These are phyloP conservation scores for Catharus minimus DNA, from an alignment of 2,113 vertebrate species.

Conservation along the genomic window DNA sequence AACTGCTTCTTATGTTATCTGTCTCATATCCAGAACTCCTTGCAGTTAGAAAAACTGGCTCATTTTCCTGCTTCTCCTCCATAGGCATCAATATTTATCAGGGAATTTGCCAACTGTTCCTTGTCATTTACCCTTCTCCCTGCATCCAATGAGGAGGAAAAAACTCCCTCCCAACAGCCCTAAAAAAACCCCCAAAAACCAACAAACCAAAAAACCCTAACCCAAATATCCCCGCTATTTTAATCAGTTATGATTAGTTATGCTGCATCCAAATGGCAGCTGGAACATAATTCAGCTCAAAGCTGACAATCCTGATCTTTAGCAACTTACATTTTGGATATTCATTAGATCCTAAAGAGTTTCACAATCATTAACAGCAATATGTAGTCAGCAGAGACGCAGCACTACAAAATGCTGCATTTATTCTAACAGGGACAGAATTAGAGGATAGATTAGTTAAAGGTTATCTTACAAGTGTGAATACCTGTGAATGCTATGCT, in stretches of 20 bases:
- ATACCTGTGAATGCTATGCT: not conserved
- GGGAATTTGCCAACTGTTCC: conserved; percentile 53
- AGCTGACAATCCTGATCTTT: not conserved
- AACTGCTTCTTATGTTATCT: conserved; percentile 50
- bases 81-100: conserved; percentile 57
- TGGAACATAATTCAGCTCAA: not conserved
- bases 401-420: not conserved
- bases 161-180: not conserved
- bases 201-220: not conserved
- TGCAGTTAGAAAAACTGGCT: conserved; percentile 34
- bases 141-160: not conserved
- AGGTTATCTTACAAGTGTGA: not conserved
- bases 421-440: not conserved
- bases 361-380: not conserved
- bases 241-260: not conserved
- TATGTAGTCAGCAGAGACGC: not conserved
- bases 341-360: not conserved
- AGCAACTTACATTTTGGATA: not conserved
- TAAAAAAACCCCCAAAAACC: fast-evolving
- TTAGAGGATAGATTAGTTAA: not conserved
- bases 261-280: not conserved
- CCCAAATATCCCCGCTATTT: not conserved
- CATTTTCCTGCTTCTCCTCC: conserved; percentile 33
- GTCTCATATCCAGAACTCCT: conserved; percentile 23
- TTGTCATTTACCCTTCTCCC: conserved; percentile 34